These are phyloP conservation scores for Rhingia rostrata DNA, from an alignment of 2,888 invertebrate species.

Conservation along the genomic window DNA sequence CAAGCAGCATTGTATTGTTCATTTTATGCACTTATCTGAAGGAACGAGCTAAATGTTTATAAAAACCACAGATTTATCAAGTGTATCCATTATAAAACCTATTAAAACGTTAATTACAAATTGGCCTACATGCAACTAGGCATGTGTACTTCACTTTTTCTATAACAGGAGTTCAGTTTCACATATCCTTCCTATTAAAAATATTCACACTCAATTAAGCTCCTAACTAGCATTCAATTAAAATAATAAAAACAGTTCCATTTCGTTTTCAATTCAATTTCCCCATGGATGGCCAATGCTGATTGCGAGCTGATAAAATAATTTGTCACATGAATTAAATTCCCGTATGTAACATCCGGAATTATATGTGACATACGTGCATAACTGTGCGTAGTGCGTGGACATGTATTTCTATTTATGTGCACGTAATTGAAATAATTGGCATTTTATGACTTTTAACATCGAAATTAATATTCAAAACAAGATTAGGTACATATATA, in stretches of 20 bases:
- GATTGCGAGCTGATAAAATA: conserved; percentile 33
- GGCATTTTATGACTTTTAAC: neutral
- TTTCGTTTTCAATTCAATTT: conserved; percentile 17
- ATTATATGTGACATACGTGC: neutral
- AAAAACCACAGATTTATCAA: no score
- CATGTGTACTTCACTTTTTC: neutral
- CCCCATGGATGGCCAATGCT: conserved; percentile 25
- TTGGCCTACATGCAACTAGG: no score
- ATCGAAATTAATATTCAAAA: conserved; percentile 2
- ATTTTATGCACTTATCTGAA: no score
- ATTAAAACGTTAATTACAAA: no score
- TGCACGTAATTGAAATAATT: neutral
- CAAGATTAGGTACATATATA: neutral
- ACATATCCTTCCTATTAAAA: conserved; percentile 1
- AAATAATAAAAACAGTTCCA: conserved; percentile 14
- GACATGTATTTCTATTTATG: no score
- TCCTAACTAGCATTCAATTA: conserved; percentile 28
- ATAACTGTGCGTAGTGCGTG: neutral
- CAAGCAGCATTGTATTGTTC: no score
- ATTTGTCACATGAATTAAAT: conserved; percentile 20
- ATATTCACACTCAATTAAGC: conserved; percentile 15
- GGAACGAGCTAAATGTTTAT: no score
- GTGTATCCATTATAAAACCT: no score
- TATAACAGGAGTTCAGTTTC: neutral
- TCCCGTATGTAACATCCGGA: conserved; percentile 3